Conservation (phyloP, 2,888 invertebrate genomes). For the Lingula anatina region DNA sequence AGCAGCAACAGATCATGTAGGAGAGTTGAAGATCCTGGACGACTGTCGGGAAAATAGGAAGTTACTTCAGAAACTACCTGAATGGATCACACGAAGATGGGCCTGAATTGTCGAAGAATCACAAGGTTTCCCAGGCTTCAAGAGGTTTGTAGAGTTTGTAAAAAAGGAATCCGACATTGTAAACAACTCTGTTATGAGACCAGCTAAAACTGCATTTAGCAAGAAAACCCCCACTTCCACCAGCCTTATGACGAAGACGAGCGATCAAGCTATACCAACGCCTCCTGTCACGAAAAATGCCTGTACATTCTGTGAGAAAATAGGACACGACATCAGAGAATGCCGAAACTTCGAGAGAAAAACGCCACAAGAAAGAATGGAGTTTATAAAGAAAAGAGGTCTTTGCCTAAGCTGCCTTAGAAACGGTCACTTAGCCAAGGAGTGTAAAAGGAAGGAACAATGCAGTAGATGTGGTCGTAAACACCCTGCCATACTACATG, state of each 20-base stretch:
- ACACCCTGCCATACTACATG: constrained; percentile 13
- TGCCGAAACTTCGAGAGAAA: constrained; percentile 7
- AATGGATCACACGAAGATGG: constrained; percentile 11
- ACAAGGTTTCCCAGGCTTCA: too few species aligned
- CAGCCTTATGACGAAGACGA: too few species aligned
- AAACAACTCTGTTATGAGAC: too few species aligned
- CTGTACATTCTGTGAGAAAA: constrained; percentile 6
- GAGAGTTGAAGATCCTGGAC: constrained; percentile 7
- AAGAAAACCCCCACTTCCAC: too few species aligned
- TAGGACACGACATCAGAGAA: constrained; percentile 9
- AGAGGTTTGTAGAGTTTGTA: too few species aligned
- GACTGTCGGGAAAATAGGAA: constrained; percentile 16
- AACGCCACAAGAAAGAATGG: constrained; percentile 9
- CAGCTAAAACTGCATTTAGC: too few species aligned
- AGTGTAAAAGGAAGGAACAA: constrained; percentile 6
- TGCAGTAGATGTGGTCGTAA: constrained; percentile 8
- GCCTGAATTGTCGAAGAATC: constrained; percentile 7
- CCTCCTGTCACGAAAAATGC: too few species aligned
- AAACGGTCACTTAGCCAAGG: constrained; percentile 8
- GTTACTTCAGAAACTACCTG: constrained; percentile 13
- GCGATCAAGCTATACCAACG: too few species aligned
- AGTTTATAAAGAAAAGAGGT: constrained; percentile 6
- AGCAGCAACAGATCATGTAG: too few species aligned
- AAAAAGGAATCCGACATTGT: too few species aligned
- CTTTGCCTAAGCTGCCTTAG: constrained; percentile 11